Evolutionary conservation across 2,113 vertebrate species (phyloP).

Genomic region (Struthidea cinerea): DNA sequence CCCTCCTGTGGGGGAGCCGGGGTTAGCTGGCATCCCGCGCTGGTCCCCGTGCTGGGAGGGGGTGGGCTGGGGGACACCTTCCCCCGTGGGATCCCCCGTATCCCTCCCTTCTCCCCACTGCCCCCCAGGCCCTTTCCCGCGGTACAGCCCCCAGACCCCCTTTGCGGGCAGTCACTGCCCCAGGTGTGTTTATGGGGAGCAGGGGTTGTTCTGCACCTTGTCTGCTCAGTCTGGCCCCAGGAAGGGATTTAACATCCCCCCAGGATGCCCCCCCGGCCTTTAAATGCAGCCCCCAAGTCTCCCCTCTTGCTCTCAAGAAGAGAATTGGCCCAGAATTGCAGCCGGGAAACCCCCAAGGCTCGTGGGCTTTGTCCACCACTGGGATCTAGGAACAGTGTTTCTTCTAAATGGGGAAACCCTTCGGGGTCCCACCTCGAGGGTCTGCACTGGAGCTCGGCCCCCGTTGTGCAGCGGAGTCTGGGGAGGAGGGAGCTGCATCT

Average conservation of each 20-base stretch:
- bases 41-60: background rate
- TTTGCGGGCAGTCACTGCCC: background rate
- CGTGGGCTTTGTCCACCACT: accelerated
- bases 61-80: background rate
- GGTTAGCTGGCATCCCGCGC: background rate
- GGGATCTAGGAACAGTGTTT: accelerated
- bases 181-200: accelerated
- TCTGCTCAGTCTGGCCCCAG: background rate
- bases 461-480: accelerated
- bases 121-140: background rate
- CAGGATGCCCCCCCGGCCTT: accelerated
- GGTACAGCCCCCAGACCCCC: background rate
- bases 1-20: background rate
- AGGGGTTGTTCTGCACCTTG: too few relatives aligned
- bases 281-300: background rate
- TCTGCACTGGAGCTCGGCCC: background rate
- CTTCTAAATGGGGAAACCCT: background rate
- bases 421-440: background rate
- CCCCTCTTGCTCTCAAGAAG: background rate
- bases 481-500: background rate
- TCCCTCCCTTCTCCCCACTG: background rate
- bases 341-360: accelerated
- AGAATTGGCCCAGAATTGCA: background rate
- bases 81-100: background rate
- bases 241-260: background rate